Conservation (phyloP, 2,888 invertebrate species). For the Eristalis arbustorum region DNA sequence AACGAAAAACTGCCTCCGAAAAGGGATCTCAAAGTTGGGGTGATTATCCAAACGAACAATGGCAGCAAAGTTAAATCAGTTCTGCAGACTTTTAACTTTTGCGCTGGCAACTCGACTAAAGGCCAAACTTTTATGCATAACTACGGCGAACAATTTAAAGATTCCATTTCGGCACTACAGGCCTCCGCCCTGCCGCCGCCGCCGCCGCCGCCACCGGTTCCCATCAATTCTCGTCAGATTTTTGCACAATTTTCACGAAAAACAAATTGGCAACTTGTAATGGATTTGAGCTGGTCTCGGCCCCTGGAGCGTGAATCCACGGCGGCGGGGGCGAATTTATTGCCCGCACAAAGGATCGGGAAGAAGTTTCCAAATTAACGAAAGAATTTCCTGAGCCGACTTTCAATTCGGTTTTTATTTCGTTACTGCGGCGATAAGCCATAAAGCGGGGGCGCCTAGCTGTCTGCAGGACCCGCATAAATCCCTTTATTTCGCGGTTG, state of each 20-base stretch:
- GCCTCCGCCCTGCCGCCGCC: not conserved
- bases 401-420: not conserved
- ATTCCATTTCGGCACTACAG: not conserved
- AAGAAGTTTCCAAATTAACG: not conserved
- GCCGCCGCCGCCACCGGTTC: no score
- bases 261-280: constrained; percentile 42
- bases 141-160: constrained; percentile 17
- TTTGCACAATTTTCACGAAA: not conserved
- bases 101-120: not conserved
- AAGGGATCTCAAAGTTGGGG: constrained; percentile 1
- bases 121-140: constrained; percentile 28
- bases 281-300: constrained; percentile 5
- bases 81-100: constrained; percentile 18
- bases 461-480: not conserved
- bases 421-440: not conserved
- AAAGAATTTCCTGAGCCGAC: not conserved
- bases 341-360: not conserved
- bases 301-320: not conserved
- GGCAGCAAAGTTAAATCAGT: constrained; percentile 9
- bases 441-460: not conserved
- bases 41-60: constrained; percentile 6
- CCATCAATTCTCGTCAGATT: not conserved
- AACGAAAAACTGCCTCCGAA: not conserved
- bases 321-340: not conserved
- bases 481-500: not conserved